These are phyloP conservation scores for Lacerta agilis DNA, from an alignment of 2,797 vertebrate species.

Conservation along the genomic window DNA sequence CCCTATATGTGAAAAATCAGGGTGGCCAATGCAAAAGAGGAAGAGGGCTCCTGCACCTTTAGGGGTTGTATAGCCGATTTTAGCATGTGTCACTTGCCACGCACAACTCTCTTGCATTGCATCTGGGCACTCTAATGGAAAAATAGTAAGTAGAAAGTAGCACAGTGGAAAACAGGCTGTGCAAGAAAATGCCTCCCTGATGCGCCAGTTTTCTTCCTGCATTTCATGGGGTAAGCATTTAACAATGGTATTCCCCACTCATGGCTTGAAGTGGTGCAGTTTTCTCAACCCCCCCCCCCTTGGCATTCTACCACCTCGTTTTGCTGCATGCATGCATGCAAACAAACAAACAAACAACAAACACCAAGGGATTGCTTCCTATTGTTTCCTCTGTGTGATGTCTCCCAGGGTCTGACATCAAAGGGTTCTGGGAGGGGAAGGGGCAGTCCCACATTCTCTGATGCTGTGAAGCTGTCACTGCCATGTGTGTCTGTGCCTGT, in stretches of 20 bases:
- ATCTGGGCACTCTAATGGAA: too few species aligned
- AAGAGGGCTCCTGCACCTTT: background rate
- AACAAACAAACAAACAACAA: too few species aligned
- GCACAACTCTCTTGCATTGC: too few species aligned
- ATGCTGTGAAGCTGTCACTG: constrained; percentile 33
- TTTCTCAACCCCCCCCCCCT: too few species aligned
- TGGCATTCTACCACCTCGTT: background rate
- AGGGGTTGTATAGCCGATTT: background rate
- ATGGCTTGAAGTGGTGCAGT: background rate
- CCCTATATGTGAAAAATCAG: too few species aligned
- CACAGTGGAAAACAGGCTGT: background rate
- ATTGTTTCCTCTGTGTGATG: background rate
- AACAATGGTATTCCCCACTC: background rate
- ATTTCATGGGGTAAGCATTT: background rate
- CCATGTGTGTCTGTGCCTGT: constrained; percentile 25
- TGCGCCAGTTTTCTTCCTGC: background rate
- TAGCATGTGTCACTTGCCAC: too few species aligned
- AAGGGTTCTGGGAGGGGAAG: background rate
- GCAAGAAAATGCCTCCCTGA: background rate
- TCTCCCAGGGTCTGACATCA: background rate
- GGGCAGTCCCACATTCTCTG: background rate
- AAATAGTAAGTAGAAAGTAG: background rate
- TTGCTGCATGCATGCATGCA: too few species aligned
- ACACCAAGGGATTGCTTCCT: background rate
- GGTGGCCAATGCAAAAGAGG: too few species aligned